Evolutionary conservation across 1,140 invertebrate species (phyloP), one percentile per base, ranked within the genome.

Genomic region (Hermetia illucens): DNA sequence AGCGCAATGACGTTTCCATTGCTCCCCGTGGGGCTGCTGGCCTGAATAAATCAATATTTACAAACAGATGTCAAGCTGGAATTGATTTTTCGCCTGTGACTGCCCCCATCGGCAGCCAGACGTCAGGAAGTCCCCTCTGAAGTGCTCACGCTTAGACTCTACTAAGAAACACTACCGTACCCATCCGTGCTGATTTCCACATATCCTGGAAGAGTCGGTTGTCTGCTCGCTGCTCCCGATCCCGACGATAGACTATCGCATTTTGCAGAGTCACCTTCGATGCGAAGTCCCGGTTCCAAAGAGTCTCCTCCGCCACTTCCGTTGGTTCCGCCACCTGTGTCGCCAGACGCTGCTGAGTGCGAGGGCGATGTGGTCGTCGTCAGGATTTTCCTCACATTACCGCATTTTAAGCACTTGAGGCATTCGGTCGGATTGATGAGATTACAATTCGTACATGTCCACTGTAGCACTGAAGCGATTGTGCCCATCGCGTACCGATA

Each of bases 401-500:
- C 81, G 69, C 85, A 89, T 66, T 78, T 76, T 63, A 77, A 71
- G 64, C 86, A 91, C 63, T 72, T 73, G 42, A 72, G 60, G 57
- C 72, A 74, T 60, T 86, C 82, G 32, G 79, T 86, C 43, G 80
- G 80, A 66, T 89, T 88, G 63, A 87, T 85, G 60, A 82, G 71
- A 63, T 79, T 74, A 66, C 85, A 90, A 61, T 75, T 71, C 58
- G 71, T 71, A 71, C 86, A 90, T 69, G 80, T 75, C 85, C 85
- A 91, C 66, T 88, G 82, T 54, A 85, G 71, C 64, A 86, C 81
- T 55, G 83, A 87, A 68, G 82, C 82, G 67, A 87, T 85, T 54
- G 82, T 83, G 64, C 83, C 83, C 83, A 85, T 85, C 49, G 43
- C 43, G 30, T 41, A 20, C 21, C 13, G 12, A 21, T 36, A 36